These are phyloP conservation scores for Oophaga sylvatica DNA, from an alignment of 2,797 vertebrate species.

Conservation along the genomic window DNA sequence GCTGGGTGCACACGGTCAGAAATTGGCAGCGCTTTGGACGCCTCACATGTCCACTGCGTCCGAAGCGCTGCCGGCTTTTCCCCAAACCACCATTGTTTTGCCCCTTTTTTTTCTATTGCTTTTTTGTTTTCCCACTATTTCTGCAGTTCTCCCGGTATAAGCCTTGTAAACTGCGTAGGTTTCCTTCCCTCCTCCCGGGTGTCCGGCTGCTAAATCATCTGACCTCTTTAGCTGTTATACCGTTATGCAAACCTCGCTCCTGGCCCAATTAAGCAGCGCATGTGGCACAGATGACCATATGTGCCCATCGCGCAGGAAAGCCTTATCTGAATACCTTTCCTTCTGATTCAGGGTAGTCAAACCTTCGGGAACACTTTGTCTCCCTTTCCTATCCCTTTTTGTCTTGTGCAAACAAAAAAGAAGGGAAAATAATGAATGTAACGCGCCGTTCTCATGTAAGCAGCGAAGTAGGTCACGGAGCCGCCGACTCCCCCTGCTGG, in stretches of 20 bases:
- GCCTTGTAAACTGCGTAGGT: not conserved
- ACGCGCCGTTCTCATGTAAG: constrained; percentile 65
- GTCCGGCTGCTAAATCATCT: too few species aligned
- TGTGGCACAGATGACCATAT: not conserved
- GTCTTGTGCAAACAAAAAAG: not conserved
- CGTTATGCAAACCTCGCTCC: not conserved
- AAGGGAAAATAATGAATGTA: not conserved
- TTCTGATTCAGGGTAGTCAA: not conserved
- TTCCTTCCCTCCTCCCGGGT: not conserved
- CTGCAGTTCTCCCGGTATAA: not conserved
- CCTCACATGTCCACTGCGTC: too few species aligned
- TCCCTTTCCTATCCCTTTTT: not conserved
- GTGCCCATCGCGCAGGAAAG: not conserved
- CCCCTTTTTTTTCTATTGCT: too few species aligned
- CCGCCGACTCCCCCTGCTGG: constrained; percentile 72
- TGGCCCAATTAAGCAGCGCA: not conserved
- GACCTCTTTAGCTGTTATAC: not conserved
- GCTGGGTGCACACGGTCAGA: too few species aligned
- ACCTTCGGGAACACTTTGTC: not conserved
- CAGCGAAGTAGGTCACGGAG: constrained; percentile 79
- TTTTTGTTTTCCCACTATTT: too few species aligned
- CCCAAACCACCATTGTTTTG: too few species aligned
- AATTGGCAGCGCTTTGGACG: too few species aligned
- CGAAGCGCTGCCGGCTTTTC: too few species aligned
- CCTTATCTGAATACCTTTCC: not conserved